Evolutionary conservation across 2,113 vertebrate species (phyloP).

Genomic region (Macquaria ambigua): DNA sequence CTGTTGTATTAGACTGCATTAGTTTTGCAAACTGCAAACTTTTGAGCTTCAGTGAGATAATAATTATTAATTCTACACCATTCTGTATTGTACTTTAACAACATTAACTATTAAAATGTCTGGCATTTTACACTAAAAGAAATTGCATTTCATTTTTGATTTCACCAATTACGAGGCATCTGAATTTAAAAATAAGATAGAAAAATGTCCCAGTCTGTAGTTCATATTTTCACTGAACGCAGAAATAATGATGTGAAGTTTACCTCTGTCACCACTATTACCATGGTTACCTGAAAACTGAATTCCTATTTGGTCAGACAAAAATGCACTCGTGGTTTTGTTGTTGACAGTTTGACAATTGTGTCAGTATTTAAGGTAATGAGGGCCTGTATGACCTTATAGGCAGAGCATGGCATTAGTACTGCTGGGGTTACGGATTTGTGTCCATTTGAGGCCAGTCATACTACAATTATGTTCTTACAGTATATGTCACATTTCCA

Average conservation of each 20-base stretch:
- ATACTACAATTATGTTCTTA: not conserved
- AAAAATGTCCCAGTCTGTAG: not conserved
- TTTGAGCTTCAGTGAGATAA: not conserved
- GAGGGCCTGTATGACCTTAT: not conserved
- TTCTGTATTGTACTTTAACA: too few relatives aligned
- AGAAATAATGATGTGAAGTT: conserved; percentile 17
- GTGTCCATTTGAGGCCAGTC: conserved; percentile 4
- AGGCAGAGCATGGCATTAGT: not conserved
- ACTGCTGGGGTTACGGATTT: not conserved
- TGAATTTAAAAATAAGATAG: not conserved
- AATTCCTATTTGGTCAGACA: not conserved
- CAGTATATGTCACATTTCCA: not conserved
- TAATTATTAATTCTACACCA: not conserved
- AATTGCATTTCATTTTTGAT: not conserved
- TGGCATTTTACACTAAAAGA: not conserved
- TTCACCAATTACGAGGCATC: not conserved
- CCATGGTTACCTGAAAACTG: conserved; percentile 1
- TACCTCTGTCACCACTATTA: not conserved
- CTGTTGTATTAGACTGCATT: not conserved
- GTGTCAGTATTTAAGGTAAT: conserved; percentile 24
- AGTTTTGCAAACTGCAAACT: not conserved
- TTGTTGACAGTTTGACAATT: conserved; percentile 25
- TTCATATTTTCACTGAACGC: not conserved
- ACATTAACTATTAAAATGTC: not conserved
- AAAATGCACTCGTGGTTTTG: not conserved